phyloP scores from a whole-genome alignment of 2,113 vertebrate genomes.

The Nymphicus hollandicus region DNA sequence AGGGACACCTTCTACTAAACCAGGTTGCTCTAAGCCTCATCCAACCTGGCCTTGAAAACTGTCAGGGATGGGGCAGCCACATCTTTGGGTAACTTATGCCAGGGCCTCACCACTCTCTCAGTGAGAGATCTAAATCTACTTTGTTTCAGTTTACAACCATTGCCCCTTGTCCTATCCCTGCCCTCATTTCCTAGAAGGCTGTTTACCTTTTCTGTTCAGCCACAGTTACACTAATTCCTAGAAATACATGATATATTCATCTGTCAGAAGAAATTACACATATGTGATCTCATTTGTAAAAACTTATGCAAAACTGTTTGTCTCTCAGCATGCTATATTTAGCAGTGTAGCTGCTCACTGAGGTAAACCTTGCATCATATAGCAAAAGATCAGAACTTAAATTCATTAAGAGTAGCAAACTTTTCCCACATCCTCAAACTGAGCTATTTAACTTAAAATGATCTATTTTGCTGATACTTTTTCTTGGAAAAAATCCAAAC shows the following conservation, averaged over 20 bases:
- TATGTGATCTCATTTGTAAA: neutral
- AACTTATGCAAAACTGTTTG: neutral
- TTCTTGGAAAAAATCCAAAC: neutral
- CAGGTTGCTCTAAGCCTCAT: neutral
- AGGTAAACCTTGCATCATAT: neutral
- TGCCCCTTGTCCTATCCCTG: neutral
- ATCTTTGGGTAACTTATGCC: neutral
- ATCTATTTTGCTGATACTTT: neutral
- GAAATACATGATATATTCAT: neutral
- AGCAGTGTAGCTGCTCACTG: neutral
- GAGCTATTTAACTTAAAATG: neutral
- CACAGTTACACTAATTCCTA: neutral
- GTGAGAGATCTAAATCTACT: neutral
- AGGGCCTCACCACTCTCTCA: fast-evolving
- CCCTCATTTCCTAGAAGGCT: neutral
- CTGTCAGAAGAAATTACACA: neutral
- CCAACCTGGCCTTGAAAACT: neutral
- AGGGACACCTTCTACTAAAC: neutral
- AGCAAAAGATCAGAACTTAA: neutral
- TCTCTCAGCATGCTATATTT: neutral
- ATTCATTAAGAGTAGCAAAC: neutral
- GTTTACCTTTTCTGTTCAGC: neutral
- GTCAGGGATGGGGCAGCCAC: neutral
- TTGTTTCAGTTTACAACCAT: neutral
- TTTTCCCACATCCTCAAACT: neutral